Evolutionary conservation across 2,888 invertebrate species (phyloP).

Genomic region (Tenthredo livida): DNA sequence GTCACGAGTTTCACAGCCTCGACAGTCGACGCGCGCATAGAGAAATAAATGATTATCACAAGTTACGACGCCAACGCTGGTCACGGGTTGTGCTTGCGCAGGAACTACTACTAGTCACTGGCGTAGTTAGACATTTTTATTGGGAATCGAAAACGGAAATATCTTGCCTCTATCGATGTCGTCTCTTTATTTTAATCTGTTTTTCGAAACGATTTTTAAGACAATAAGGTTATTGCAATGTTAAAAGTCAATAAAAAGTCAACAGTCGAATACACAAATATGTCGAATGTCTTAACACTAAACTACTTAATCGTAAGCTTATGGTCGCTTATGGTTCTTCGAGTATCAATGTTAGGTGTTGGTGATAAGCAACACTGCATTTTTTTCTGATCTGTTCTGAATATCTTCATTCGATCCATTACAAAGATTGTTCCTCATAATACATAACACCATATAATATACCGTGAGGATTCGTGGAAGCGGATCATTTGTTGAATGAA

Average conservation of each 20-base stretch:
- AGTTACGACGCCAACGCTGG: neutral
- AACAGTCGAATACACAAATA: too few relatives aligned
- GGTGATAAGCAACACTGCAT: too few relatives aligned
- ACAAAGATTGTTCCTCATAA: too few relatives aligned
- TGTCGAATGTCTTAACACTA: too few relatives aligned
- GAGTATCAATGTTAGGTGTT: too few relatives aligned
- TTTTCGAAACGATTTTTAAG: neutral
- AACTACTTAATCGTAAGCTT: too few relatives aligned
- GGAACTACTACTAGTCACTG: neutral
- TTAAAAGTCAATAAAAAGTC: neutral
- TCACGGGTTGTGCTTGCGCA: conserved; percentile 17
- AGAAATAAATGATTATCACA: neutral
- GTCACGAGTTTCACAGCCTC: conserved; percentile 28
- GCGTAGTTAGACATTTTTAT: neutral
- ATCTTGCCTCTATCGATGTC: neutral
- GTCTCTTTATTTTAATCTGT: neutral
- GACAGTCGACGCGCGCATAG: conserved; percentile 1
- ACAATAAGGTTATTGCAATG: neutral
- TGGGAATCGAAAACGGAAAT: neutral
- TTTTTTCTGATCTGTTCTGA: too few relatives aligned
- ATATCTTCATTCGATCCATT: too few relatives aligned
- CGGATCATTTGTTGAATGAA: too few relatives aligned
- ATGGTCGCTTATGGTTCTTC: too few relatives aligned
- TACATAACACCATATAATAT: too few relatives aligned
- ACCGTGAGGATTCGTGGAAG: too few relatives aligned